These are phyloP conservation scores for Drosophila nigricruria DNA, from an alignment of 2,888 invertebrate genomes.

Conservation along the genomic window DNA sequence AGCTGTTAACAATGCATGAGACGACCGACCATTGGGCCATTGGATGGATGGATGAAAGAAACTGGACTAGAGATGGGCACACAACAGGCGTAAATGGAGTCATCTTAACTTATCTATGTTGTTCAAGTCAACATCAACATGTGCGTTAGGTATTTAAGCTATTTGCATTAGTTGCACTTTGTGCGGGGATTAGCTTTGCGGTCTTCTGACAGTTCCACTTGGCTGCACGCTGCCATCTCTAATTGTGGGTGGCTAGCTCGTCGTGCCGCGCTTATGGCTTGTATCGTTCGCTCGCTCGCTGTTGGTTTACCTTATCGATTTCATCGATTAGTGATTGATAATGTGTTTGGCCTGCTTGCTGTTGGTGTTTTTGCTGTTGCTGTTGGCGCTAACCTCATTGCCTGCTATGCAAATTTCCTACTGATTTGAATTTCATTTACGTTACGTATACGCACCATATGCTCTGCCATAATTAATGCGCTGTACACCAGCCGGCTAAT, in stretches of 20 bases:
- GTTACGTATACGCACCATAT: conserved; percentile 61
- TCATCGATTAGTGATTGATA: conserved; percentile 75
- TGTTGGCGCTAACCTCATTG: conserved; percentile 35
- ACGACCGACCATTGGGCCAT: conserved; percentile 6
- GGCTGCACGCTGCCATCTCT: conserved; percentile 26
- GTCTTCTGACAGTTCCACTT: conserved; percentile 2
- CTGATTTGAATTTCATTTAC: conserved; percentile 69
- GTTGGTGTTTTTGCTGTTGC: conserved; percentile 13
- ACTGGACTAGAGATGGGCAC: conserved; percentile 15
- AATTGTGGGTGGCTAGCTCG: conserved; percentile 9
- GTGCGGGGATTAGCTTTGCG: neutral
- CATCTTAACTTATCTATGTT: neutral
- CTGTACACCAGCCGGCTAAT: conserved; percentile 54
- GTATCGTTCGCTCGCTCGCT: conserved; percentile 4
- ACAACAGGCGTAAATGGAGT: neutral
- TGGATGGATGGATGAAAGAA: neutral
- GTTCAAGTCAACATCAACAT: neutral
- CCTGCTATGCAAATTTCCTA: conserved; percentile 65
- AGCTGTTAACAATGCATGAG: conserved; percentile 41
- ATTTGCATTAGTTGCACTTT: neutral
- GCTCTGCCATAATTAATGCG: conserved; percentile 65
- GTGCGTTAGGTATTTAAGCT: neutral
- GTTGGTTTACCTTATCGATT: conserved; percentile 67
- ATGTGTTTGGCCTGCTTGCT: conserved; percentile 57
- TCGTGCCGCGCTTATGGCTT: conserved; percentile 10